These are phyloP conservation scores for Caenorhabditis plicata DNA, from an alignment of 2,888 invertebrate genomes.

Conservation along the genomic window DNA sequence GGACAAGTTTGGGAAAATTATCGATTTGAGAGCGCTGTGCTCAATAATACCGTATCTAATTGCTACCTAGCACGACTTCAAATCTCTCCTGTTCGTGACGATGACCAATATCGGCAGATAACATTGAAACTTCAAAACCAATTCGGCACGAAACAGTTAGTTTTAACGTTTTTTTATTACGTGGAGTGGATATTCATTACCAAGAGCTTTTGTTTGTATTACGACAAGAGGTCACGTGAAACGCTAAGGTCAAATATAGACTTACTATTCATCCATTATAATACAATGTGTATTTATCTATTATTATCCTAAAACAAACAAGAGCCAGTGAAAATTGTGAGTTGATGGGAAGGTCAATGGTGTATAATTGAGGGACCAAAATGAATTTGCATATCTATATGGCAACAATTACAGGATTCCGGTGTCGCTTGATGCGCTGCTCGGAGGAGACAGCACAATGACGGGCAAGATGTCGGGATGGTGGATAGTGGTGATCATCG, in stretches of 20 bases:
- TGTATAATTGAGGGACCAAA: not conserved
- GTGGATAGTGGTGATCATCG: slow-evolving; percentile 42
- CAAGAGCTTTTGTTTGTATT: no score
- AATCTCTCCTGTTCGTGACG: slow-evolving; percentile 58
- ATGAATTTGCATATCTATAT: slow-evolving; percentile 5
- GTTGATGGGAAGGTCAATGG: slow-evolving; percentile 6
- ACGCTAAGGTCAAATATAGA: no score
- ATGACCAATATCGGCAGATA: slow-evolving; percentile 59
- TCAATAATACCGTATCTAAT: slow-evolving; percentile 62
- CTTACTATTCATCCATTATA: no score
- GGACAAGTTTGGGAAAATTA: slow-evolving; percentile 64
- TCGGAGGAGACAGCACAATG: slow-evolving; percentile 50
- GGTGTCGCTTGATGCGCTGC: slow-evolving; percentile 56
- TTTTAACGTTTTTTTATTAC: slow-evolving; percentile 13
- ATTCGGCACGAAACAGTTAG: slow-evolving; percentile 54
- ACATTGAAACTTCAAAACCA: slow-evolving; percentile 59
- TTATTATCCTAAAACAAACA: no score
- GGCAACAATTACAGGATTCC: slow-evolving; percentile 56
- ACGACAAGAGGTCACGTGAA: no score
- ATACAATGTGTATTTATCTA: no score
- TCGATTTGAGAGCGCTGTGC: slow-evolving; percentile 55
- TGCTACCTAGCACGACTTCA: slow-evolving; percentile 60
- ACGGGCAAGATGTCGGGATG: slow-evolving; percentile 29
- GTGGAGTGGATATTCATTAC: slow-evolving; percentile 17
- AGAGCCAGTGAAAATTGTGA: no score